These are phyloP conservation scores for Phoenicopterus ruber DNA, from an alignment of 2,113 vertebrate genomes.

Conservation along the genomic window DNA sequence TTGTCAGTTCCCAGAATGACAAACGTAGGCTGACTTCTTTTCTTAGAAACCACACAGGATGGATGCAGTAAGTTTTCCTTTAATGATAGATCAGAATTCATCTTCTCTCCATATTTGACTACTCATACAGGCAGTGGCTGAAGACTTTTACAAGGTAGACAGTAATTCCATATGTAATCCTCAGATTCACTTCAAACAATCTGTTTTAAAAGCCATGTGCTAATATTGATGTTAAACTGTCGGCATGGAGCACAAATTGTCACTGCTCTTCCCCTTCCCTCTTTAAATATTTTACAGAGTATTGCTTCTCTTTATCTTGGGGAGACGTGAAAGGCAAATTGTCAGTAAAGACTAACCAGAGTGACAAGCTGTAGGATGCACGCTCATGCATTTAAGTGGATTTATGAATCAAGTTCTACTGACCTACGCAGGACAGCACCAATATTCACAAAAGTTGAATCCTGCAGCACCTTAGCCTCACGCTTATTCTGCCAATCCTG, in stretches of 20 bases:
- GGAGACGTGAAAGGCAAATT: not conserved
- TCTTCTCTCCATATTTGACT: not conserved
- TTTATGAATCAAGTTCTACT: not conserved
- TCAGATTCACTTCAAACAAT: not conserved
- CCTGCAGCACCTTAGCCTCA: not conserved
- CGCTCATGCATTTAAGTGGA: not conserved
- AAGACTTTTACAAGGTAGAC: not conserved
- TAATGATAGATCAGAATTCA: not conserved
- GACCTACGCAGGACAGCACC: not conserved
- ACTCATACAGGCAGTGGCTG: not conserved
- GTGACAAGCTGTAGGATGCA: not conserved
- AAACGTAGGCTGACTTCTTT: not conserved
- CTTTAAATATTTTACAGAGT: not conserved
- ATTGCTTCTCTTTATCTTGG: not conserved
- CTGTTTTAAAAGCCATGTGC: not conserved
- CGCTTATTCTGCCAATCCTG: not conserved
- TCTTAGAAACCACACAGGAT: not conserved
- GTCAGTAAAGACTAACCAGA: not conserved
- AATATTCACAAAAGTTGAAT: not conserved
- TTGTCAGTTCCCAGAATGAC: not conserved
- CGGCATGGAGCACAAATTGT: not conserved
- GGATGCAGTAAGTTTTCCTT: not conserved
- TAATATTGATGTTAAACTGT: not conserved
- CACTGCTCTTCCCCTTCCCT: not conserved
- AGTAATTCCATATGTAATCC: not conserved